Conservation (phyloP, 2,888 invertebrate species). For the Salpingus planirostris region DNA sequence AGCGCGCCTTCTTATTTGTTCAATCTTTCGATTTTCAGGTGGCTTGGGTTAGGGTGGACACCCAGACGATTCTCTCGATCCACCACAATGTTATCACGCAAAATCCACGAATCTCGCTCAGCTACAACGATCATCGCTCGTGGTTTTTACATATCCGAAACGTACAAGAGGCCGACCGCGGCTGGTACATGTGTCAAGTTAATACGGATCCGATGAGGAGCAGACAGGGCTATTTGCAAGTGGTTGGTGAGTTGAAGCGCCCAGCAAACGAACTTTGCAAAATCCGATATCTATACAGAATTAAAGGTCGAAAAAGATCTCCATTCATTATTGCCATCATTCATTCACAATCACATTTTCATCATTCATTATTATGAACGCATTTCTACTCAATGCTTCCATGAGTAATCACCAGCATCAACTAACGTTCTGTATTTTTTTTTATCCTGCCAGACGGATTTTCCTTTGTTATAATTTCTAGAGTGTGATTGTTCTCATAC, state of each 20-base stretch:
- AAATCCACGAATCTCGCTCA: conserved; percentile 77
- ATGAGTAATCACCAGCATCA: too few relatives aligned
- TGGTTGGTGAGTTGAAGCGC: conserved; percentile 69
- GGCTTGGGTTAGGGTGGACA: conserved; percentile 89
- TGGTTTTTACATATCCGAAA: conserved; percentile 87
- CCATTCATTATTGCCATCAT: too few relatives aligned
- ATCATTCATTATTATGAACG: too few relatives aligned
- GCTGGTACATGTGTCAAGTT: conserved; percentile 90
- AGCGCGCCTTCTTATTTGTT: conserved; percentile 19
- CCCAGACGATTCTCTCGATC: conserved; percentile 85
- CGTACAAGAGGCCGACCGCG: conserved; percentile 79
- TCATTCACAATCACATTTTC: too few relatives aligned
- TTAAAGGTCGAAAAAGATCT: too few relatives aligned
- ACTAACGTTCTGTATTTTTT: too few relatives aligned
- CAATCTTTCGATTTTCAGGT: conserved; percentile 49
- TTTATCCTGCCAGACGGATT: too few relatives aligned
- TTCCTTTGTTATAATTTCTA: too few relatives aligned
- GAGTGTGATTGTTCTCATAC: too few relatives aligned
- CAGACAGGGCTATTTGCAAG: conserved; percentile 81
- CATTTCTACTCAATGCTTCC: too few relatives aligned
- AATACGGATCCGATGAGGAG: conserved; percentile 93
- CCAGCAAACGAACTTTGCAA: too few relatives aligned
- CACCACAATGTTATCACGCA: conserved; percentile 88
- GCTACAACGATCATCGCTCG: conserved; percentile 82
- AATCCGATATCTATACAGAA: too few relatives aligned